A percentile compares a stretch with the other conserved stretches of the same genome.
These are phyloP conservation scores for Drosophila nebulosa DNA, from an alignment of 1,140 invertebrate genomes.

Conservation along the genomic window DNA sequence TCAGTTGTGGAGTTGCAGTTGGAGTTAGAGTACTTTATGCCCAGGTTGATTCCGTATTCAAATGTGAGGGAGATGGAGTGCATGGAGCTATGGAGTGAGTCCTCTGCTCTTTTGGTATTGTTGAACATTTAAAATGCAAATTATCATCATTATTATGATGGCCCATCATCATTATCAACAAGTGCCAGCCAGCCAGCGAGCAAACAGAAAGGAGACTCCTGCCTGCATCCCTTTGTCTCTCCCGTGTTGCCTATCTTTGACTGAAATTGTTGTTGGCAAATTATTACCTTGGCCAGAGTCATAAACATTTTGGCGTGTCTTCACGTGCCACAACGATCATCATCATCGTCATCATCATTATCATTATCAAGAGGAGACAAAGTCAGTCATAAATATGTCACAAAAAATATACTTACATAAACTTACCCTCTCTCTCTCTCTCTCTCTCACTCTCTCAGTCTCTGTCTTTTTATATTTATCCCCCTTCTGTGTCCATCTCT, in stretches of 20 bases:
- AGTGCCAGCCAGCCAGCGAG: constrained; percentile 12
- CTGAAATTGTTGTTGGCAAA: constrained; percentile 66
- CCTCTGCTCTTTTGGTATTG: constrained; percentile 55
- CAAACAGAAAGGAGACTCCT: constrained; percentile 36
- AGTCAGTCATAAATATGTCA: constrained; percentile 76
- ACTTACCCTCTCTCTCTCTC: constrained; percentile 14
- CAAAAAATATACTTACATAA: constrained; percentile 53
- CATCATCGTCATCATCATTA: constrained; percentile 14
- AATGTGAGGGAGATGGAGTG: constrained; percentile 45
- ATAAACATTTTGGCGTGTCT: constrained; percentile 75
- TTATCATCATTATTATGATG: constrained; percentile 77
- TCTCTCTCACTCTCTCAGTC: neutral
- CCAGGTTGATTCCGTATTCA: constrained; percentile 54
- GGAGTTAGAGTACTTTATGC: constrained; percentile 60
- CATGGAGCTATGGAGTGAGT: neutral
- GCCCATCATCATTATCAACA: constrained; percentile 50
- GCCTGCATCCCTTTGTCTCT: neutral
- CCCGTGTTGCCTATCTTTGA: constrained; percentile 9
- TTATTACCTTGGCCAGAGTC: constrained; percentile 70
- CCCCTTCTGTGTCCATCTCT: neutral
- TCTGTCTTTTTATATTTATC: neutral
- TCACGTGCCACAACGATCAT: constrained; percentile 65
- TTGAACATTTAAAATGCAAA: constrained; percentile 79
- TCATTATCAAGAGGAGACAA: constrained; percentile 34
- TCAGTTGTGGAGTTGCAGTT: constrained; percentile 13